Evolutionary conservation across 2,888 invertebrate species (phyloP), one percentile per base, ranked within the genome.

Genomic region (Alloscopus bannaensis): DNA sequence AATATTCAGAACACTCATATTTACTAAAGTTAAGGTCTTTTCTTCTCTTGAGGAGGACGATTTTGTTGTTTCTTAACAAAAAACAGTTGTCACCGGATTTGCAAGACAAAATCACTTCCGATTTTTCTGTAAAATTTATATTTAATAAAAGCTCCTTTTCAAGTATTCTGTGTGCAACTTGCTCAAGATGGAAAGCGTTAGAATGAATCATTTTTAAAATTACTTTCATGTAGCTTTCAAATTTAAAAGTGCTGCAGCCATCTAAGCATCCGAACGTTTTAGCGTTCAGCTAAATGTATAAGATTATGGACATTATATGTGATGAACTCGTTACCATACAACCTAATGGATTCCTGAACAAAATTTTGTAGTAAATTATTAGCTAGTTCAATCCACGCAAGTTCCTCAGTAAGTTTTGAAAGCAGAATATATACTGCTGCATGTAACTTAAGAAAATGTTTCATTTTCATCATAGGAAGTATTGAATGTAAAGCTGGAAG

Each of bases 231-330:
- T 24, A 75, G 8, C 29, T 70, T 55, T 80, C 80, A 66, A 80
- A 80, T 24, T 36, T 1, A 55, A 80, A 80, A 2, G 75, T 70
- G 60, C 80, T 80, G 6, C 26, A 20, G 24, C 59, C 60, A 16
- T 80, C 80, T 18, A 80, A 29, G 24, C 11, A 16, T 22, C 80
- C 75, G 28, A 22, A 66, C 6, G 16, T 3, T 22, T 52, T 1
- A 0, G 36, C 52, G 36, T 80, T 76, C 75, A n/a, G 65, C 28
- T 13, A 80, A 13, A 66, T 80, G 80, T 13, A 52, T 16, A 3
- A 80, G 22, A n/a, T 24, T 18, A 62, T 80, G 80, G 2, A 76
- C 70, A 60, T 80, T 80, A 22, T 80, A 80, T 1, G 42, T 13
- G 0, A 71, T 2, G 42, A 80, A 75, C 16, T 76, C 70, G 1